phyloP scores from a whole-genome alignment of 53 echinoderm and acorn worm species.

The Holothuria scabra region DNA sequence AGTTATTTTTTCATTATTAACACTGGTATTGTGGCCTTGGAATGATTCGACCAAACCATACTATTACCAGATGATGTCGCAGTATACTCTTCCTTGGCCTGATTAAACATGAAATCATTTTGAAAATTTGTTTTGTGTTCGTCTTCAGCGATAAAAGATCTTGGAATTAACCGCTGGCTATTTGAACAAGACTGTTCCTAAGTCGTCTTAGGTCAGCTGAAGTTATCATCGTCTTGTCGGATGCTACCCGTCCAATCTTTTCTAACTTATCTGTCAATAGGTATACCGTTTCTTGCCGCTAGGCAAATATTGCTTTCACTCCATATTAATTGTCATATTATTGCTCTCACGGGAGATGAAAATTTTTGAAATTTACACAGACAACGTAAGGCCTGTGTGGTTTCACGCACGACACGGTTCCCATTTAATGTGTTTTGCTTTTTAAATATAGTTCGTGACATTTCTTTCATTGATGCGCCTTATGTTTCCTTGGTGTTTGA shows the following conservation, averaged over 20 bases:
- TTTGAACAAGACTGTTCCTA: conserved; percentile 20
- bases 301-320: conserved; percentile 43
- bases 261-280: conserved; percentile 38
- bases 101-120: too few species aligned
- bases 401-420: conserved; percentile 33
- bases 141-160: neutral
- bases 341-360: conserved; percentile 26
- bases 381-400: conserved; percentile 26
- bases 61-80: too few species aligned
- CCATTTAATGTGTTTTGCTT: conserved; percentile 34
- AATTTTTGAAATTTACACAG: conserved; percentile 19
- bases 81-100: too few species aligned
- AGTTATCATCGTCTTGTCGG: conserved; percentile 32
- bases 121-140: too few species aligned
- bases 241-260: neutral
- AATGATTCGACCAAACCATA: too few species aligned
- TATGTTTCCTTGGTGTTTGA: conserved; percentile 2
- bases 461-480: conserved; percentile 2
- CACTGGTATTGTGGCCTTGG: neutral
- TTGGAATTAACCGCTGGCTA: conserved; percentile 34
- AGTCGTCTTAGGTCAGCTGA: conserved; percentile 10
- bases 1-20: conserved; percentile 31
- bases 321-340: conserved; percentile 42
- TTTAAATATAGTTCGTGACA: conserved; percentile 14
- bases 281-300: conserved; percentile 42